phyloP scores from a whole-genome alignment of 2,797 vertebrate species.

The Pteropus rufus region DNA sequence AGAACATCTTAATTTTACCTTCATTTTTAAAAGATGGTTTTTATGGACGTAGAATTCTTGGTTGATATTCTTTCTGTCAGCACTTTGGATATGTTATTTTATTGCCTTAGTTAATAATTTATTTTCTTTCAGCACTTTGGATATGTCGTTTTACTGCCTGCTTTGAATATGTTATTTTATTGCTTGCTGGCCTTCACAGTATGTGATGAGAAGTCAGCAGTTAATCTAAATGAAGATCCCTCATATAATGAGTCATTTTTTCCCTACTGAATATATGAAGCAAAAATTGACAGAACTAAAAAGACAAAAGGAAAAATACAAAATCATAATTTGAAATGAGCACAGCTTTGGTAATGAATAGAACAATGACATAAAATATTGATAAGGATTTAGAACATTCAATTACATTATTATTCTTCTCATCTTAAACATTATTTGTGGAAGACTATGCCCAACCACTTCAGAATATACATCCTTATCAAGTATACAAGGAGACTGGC shows the following conservation, averaged over 20 bases:
- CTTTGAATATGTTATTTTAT: neutral
- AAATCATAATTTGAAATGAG: neutral
- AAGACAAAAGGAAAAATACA: neutral
- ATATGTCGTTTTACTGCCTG: too few relatives aligned
- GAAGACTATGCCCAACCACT: neutral
- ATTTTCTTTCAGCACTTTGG: too few relatives aligned
- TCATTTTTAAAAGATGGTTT: neutral
- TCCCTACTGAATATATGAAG: neutral
- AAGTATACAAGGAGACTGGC: neutral
- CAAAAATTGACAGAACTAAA: neutral
- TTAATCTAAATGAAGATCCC: neutral
- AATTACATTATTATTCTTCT: neutral
- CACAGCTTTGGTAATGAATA: neutral
- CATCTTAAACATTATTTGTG: neutral
- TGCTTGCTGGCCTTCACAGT: neutral
- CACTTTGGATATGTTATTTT: neutral
- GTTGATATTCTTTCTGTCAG: neutral
- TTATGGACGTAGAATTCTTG: neutral
- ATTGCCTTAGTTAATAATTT: too few relatives aligned
- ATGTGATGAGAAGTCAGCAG: neutral
- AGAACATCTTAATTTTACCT: neutral
- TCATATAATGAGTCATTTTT: neutral
- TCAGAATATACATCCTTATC: neutral
- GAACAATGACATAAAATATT: neutral
- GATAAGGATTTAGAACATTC: neutral